Conservation (phyloP, 2,888 invertebrate genomes). For the Zaprionus bogoriensis region DNA sequence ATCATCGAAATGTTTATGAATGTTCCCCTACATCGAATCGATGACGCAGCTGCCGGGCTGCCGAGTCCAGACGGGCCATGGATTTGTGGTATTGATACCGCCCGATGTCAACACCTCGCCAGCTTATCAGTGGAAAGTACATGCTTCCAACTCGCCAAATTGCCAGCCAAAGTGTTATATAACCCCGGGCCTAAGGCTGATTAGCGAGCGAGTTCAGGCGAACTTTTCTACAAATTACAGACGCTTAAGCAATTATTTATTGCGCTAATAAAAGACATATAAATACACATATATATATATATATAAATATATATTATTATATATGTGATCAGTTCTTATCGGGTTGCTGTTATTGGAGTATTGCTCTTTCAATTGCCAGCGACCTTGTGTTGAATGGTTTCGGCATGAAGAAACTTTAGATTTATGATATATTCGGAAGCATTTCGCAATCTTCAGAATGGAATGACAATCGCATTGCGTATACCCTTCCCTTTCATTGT, state of each 20-base stretch:
- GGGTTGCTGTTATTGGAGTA: too few species aligned
- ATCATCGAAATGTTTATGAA: constrained; percentile 18
- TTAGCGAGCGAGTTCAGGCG: neutral
- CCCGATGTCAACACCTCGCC: constrained; percentile 9
- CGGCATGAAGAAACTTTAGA: too few species aligned
- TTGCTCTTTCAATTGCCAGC: too few species aligned
- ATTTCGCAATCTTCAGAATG: too few species aligned
- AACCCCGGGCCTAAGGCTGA: neutral
- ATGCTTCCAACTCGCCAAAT: neutral
- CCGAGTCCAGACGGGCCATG: neutral
- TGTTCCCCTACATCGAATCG: constrained; percentile 13
- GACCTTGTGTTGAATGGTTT: too few species aligned
- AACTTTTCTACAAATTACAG: neutral
- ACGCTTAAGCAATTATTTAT: neutral
- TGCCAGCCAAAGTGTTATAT: constrained; percentile 5
- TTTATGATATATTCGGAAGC: too few species aligned
- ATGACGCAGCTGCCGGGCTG: constrained; percentile 58
- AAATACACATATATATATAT: too few species aligned
- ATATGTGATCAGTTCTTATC: neutral
- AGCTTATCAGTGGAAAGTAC: constrained; percentile 14
- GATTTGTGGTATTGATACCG: constrained; percentile 20
- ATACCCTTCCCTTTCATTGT: too few species aligned
- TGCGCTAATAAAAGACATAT: neutral
- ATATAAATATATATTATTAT: neutral
- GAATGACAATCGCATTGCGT: too few species aligned